Percentiles rank a stretch among this genome's conserved stretches.
Conservation (phyloP, 2,888 invertebrate species). For the Scaeva pyrastri region DNA sequence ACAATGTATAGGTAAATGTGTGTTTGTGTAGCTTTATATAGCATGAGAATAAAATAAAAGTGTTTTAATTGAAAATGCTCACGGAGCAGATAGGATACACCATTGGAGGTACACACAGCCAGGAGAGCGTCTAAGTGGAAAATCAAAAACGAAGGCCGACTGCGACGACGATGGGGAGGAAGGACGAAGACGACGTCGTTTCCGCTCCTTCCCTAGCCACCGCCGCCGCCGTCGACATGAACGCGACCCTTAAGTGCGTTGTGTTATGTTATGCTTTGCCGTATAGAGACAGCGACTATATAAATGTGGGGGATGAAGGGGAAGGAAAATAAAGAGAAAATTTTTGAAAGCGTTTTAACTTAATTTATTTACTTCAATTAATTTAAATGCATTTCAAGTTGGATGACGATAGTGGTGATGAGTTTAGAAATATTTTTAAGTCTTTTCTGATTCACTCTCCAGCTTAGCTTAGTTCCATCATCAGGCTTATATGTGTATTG, state of each 20-base stretch:
- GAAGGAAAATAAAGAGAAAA: slow-evolving; percentile 31
- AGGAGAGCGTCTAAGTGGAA: slow-evolving; percentile 72
- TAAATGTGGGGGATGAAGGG: not conserved
- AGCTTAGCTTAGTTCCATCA: too few relatives aligned
- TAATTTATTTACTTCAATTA: slow-evolving; percentile 76
- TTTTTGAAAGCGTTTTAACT: slow-evolving; percentile 73
- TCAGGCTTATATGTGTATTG: too few relatives aligned
- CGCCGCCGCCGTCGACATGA: not conserved
- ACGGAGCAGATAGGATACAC: slow-evolving; percentile 12
- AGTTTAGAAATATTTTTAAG: slow-evolving; percentile 64
- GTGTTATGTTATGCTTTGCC: not conserved
- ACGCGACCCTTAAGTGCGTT: not conserved
- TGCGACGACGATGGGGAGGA: not conserved
- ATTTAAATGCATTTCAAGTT: slow-evolving; percentile 72
- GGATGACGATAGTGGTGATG: slow-evolving; percentile 63
- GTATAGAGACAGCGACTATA: too few relatives aligned
- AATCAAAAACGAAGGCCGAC: slow-evolving; percentile 55
- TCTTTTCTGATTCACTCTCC: not conserved
- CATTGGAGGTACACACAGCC: not conserved
- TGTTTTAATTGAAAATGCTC: slow-evolving; percentile 74
- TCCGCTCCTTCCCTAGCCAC: too few relatives aligned
- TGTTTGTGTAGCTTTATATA: not conserved
- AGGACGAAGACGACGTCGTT: too few relatives aligned
- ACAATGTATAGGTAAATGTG: not conserved
- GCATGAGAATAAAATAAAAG: slow-evolving; percentile 66